phyloP scores from a whole-genome alignment of 2,797 vertebrate genomes.

The Argentina silus region DNA sequence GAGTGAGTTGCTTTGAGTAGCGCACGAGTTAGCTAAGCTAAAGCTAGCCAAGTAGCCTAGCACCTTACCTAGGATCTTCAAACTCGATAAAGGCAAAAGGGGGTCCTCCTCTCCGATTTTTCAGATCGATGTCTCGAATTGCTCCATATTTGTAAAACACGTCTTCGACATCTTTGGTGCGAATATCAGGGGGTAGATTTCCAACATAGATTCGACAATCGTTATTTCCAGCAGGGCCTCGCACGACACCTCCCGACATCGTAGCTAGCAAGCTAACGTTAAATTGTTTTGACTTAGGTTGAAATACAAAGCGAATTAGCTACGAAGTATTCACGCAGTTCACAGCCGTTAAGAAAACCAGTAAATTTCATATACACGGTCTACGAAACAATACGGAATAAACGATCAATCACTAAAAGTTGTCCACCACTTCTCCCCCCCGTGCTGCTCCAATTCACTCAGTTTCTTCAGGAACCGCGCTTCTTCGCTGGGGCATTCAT shows the following conservation, averaged over 20 bases:
- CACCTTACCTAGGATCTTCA: constrained; percentile 83
- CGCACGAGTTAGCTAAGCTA: constrained; percentile 32
- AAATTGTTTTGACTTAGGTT: not conserved
- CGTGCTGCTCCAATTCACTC: not conserved
- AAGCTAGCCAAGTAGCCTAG: constrained; percentile 13
- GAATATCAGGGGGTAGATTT: constrained; percentile 89
- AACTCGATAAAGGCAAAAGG: constrained; percentile 89
- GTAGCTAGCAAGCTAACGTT: constrained; percentile 29
- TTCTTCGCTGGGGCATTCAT: constrained; percentile 35
- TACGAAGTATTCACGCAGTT: not conserved
- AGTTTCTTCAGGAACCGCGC: constrained; percentile 50
- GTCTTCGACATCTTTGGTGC: constrained; percentile 91
- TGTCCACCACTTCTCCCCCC: not conserved
- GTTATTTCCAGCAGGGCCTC: constrained; percentile 82
- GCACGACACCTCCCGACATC: constrained; percentile 79
- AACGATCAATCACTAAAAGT: not conserved
- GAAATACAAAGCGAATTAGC: not conserved
- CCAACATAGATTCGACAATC: constrained; percentile 91
- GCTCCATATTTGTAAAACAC: constrained; percentile 93
- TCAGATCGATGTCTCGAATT: constrained; percentile 90
- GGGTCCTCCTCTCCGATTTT: constrained; percentile 88
- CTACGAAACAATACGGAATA: not conserved
- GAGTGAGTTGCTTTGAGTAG: not conserved
- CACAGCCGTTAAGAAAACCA: not conserved
- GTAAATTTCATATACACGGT: not conserved